Conservation (phyloP, 2,888 invertebrate species). For the Conus canariensis region DNA sequence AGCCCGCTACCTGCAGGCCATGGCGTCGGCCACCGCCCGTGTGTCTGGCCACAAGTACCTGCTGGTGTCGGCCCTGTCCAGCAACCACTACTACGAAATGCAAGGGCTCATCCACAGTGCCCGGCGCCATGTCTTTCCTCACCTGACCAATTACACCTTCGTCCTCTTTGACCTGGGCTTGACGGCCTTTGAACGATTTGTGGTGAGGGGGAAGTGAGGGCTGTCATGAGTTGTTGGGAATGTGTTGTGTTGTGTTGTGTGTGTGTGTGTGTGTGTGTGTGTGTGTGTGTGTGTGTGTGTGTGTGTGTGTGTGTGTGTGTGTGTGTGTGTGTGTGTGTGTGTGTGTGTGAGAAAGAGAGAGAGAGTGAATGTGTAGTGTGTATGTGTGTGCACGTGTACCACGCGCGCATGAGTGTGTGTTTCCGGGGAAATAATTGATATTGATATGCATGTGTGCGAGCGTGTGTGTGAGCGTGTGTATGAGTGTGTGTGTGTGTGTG, state of each 20-base stretch:
- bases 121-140: not conserved
- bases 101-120: conserved; percentile 17
- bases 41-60: not conserved
- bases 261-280: no score
- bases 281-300: no score
- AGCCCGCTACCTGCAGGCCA: not conserved
- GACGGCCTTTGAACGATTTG: not conserved
- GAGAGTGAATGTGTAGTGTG: not conserved
- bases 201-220: conserved; percentile 3
- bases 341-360: no score
- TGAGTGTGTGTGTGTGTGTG: not conserved
- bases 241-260: no score
- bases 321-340: no score
- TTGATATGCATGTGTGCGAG: not conserved
- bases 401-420: no score
- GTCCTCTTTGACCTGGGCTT: conserved; percentile 32
- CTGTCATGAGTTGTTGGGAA: no score
- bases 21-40: not conserved
- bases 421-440: no score
- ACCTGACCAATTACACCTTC: conserved; percentile 23
- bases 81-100: conserved; percentile 37
- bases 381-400: not conserved
- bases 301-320: no score
- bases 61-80: conserved; percentile 5
- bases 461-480: not conserved